Conservation (phyloP, 2,888 invertebrate species). For the Drosophila gaucha region DNA sequence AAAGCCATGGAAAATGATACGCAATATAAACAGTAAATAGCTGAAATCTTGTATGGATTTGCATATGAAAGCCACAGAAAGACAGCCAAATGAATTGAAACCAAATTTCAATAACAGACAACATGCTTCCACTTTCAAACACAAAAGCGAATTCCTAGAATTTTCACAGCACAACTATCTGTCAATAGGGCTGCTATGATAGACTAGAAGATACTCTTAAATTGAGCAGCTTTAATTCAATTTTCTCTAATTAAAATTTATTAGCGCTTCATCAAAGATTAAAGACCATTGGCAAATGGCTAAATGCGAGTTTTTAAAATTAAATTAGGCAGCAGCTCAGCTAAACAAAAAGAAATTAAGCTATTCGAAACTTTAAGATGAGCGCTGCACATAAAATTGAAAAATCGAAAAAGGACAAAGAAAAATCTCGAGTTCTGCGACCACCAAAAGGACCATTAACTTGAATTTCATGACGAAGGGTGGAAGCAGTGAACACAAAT, state of each 20-base stretch:
- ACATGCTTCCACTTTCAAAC: background rate
- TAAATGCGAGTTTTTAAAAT: conserved; percentile 15
- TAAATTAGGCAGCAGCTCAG: conserved; percentile 25
- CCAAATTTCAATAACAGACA: conserved; percentile 29
- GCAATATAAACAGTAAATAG: conserved; percentile 59
- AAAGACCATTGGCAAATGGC: conserved; percentile 9
- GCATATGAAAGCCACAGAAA: conserved; percentile 41
- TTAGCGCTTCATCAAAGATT: conserved; percentile 35
- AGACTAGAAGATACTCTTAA: background rate
- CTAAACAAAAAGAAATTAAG: conserved; percentile 3
- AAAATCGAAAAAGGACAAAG: background rate
- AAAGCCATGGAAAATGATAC: conserved; percentile 55
- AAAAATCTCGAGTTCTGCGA: background rate
- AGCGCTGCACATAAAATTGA: conserved; percentile 3
- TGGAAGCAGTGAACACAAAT: conserved; percentile 39
- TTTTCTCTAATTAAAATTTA: too few species aligned
- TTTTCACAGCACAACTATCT: background rate
- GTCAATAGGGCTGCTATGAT: background rate
- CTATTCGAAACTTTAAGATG: conserved; percentile 19
- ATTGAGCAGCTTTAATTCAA: conserved; percentile 2
- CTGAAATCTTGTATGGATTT: conserved; percentile 40
- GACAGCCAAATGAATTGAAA: conserved; percentile 36
- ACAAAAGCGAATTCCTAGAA: background rate
- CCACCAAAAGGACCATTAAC: conserved; percentile 16
- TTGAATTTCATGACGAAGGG: conserved; percentile 5